Conservation (phyloP, 2,113 vertebrate genomes). For the Lophura nycthemera region DNA sequence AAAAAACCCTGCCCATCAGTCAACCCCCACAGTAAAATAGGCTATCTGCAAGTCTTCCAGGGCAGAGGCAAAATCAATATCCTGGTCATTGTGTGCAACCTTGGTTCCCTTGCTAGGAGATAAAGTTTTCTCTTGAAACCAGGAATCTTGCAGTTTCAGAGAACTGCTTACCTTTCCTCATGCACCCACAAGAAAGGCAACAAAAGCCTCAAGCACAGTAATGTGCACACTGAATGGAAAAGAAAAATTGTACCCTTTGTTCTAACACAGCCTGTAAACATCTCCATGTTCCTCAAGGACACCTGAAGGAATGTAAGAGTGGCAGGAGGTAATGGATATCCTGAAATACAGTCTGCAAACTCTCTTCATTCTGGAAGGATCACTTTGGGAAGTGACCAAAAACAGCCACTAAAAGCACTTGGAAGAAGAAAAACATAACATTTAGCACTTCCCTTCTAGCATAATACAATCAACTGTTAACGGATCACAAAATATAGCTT, state of each 20-base stretch:
- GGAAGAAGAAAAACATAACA: not conserved
- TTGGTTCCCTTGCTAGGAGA: not conserved
- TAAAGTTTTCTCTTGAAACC: not conserved
- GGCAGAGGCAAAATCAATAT: not conserved
- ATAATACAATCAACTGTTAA: not conserved
- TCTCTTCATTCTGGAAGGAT: not conserved
- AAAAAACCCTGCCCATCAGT: not conserved
- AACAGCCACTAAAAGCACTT: not conserved
- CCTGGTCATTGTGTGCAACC: fast-evolving
- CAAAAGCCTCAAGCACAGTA: not conserved
- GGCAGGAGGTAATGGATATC: not conserved
- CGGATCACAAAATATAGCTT: not conserved
- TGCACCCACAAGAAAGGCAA: not conserved
- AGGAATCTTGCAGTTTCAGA: not conserved
- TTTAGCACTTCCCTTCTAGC: not conserved
- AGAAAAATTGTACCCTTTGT: not conserved
- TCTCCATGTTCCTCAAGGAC: not conserved
- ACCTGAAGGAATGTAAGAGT: not conserved
- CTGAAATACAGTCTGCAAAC: not conserved
- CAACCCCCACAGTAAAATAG: not conserved
- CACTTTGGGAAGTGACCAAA: not conserved
- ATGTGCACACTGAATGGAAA: not conserved
- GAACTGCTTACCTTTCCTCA: not conserved
- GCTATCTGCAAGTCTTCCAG: not conserved
- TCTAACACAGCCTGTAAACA: not conserved